These are phyloP conservation scores for Pitangus sulphuratus DNA, from an alignment of 2,797 vertebrate species.

Conservation along the genomic window DNA sequence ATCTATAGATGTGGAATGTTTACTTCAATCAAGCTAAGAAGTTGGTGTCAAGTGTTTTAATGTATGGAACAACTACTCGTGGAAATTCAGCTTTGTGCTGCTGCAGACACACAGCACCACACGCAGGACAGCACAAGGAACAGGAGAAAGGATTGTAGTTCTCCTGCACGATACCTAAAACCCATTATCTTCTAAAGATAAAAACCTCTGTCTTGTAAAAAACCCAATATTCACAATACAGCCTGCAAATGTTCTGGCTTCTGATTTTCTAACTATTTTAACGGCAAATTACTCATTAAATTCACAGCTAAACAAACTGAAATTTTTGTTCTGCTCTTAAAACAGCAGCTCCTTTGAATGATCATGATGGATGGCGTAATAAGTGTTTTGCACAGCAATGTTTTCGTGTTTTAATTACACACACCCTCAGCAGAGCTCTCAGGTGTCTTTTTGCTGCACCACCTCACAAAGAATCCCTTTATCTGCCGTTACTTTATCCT, in stretches of 20 bases:
- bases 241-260: neutral
- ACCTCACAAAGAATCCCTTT: neutral
- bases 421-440: neutral
- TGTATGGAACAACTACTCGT: neutral
- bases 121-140: conserved; percentile 43
- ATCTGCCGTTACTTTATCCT: neutral
- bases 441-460: neutral
- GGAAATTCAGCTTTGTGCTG: neutral
- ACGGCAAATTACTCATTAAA: conserved; percentile 14
- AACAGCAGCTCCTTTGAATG: neutral
- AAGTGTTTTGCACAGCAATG: neutral
- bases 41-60: neutral
- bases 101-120: conserved; percentile 62
- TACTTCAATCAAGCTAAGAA: neutral
- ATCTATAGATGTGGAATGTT: neutral
- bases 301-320: neutral
- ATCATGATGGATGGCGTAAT: neutral
- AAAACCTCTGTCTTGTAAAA: neutral
- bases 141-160: neutral
- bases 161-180: neutral
- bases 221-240: neutral
- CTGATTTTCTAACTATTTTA: neutral
- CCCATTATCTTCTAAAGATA: neutral
- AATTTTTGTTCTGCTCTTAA: neutral
- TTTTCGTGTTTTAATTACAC: conserved; percentile 6